Conservation (phyloP, 2,113 vertebrate species). For the Tenebrosternarchus preto region DNA sequence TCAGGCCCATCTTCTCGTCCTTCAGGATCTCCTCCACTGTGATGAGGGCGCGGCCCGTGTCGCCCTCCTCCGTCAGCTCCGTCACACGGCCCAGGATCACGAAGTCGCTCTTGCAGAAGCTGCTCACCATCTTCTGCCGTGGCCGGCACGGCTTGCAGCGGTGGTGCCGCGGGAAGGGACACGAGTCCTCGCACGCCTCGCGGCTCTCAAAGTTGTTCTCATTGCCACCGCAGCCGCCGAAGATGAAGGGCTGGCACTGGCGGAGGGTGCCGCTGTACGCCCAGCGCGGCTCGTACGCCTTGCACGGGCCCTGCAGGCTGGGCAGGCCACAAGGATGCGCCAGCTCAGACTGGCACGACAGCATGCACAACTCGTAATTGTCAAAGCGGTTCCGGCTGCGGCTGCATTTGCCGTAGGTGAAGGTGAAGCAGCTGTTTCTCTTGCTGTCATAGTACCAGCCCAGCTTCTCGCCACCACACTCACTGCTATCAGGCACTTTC, state of each 20-base stretch:
- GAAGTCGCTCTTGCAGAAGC: slow-evolving; percentile 95
- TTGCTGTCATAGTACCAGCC: slow-evolving; percentile 90
- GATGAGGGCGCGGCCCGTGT: slow-evolving; percentile 86
- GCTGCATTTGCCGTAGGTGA: slow-evolving; percentile 81
- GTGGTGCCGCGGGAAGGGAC: slow-evolving; percentile 85
- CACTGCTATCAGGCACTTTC: slow-evolving; percentile 78
- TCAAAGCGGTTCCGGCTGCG: slow-evolving; percentile 84
- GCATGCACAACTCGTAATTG: slow-evolving; percentile 84
- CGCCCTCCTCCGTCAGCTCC: slow-evolving; percentile 86
- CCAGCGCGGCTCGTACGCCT: slow-evolving; percentile 90
- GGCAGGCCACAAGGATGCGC: slow-evolving; percentile 84
- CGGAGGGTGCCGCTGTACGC: slow-evolving; percentile 82
- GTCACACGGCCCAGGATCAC: slow-evolving; percentile 88
- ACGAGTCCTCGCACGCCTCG: slow-evolving; percentile 89
- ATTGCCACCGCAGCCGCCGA: slow-evolving; percentile 91
- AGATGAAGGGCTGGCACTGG: slow-evolving; percentile 93
- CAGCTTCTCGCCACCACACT: slow-evolving; percentile 85
- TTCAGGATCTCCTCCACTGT: slow-evolving; percentile 93
- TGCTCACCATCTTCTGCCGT: slow-evolving; percentile 89
- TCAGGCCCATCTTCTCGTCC: slow-evolving; percentile 97
- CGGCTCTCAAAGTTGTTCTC: slow-evolving; percentile 95
- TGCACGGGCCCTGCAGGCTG: slow-evolving; percentile 89
- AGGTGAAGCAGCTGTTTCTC: slow-evolving; percentile 90
- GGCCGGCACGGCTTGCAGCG: slow-evolving; percentile 89
- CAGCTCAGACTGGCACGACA: slow-evolving; percentile 85